A percentile compares a stretch with the other conserved stretches of the same genome.
Evolutionary conservation across 2,797 vertebrate species (phyloP).

Genomic region (Trichosurus vulpecula): DNA sequence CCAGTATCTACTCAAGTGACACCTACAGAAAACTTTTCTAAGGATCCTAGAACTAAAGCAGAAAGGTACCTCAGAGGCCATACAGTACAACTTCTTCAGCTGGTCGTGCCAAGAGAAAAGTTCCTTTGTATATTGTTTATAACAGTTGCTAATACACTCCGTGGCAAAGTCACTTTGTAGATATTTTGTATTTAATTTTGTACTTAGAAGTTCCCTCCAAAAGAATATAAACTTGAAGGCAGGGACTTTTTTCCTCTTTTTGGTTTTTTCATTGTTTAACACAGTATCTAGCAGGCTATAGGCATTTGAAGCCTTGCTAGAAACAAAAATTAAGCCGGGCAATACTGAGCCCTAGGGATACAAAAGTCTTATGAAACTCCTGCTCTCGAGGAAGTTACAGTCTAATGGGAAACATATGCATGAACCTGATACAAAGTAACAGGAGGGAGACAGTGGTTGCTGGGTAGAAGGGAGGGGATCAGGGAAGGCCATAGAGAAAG

Average conservation of each 20-base stretch:
- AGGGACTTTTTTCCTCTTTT: neutral
- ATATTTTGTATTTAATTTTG: neutral
- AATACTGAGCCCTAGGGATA: neutral
- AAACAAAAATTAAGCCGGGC: neutral
- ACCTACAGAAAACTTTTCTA: neutral
- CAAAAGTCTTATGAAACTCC: neutral
- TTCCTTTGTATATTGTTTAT: neutral
- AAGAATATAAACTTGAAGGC: neutral
- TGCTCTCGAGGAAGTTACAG: neutral
- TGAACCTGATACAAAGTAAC: neutral
- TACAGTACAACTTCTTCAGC: fast-evolving
- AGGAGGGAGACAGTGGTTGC: neutral
- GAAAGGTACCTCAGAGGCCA: neutral
- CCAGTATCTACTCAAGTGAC: neutral
- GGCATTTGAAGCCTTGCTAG: neutral
- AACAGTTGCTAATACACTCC: neutral
- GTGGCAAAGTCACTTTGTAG: neutral
- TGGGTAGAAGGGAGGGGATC: fast-evolving
- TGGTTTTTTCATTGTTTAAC: neutral
- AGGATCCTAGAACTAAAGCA: neutral
- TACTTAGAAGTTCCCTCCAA: neutral
- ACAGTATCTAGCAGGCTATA: neutral
- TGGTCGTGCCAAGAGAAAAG: neutral
- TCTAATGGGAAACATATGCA: neutral
- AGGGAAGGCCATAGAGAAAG: neutral